These are phyloP conservation scores for Megalops atlanticus DNA, from an alignment of 2,113 vertebrate genomes.

Conservation along the genomic window DNA sequence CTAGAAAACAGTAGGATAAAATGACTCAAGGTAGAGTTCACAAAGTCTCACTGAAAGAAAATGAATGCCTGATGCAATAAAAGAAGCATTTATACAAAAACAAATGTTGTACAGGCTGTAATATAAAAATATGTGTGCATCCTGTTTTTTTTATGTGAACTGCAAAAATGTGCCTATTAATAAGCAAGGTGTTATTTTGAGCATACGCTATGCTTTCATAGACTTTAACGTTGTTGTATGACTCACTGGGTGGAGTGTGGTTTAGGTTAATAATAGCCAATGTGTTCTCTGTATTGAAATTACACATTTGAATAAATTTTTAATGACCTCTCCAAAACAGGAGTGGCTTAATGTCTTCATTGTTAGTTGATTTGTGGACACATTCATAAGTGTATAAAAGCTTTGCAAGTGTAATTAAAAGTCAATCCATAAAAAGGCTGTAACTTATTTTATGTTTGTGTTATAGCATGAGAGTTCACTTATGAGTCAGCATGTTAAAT, in stretches of 20 bases:
- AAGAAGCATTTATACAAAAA: conserved; percentile 70
- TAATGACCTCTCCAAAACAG: conserved; percentile 66
- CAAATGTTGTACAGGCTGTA: conserved; percentile 76
- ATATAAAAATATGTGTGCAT: conserved; percentile 71
- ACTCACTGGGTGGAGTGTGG: conserved; percentile 32
- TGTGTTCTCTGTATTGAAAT: conserved; percentile 76
- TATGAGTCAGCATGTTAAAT: background rate
- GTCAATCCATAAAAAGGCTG: background rate
- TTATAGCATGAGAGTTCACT: background rate
- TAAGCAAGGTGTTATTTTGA: conserved; percentile 59
- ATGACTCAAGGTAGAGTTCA: conserved; percentile 64
- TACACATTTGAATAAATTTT: conserved; percentile 78
- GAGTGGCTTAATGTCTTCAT: conserved; percentile 58
- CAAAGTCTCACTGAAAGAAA: conserved; percentile 48
- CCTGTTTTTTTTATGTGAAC: conserved; percentile 61
- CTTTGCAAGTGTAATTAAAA: background rate
- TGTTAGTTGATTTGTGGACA: background rate
- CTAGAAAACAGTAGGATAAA: conserved; percentile 54
- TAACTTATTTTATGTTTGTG: background rate
- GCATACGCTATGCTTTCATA: conserved; percentile 50
- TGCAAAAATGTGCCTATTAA: conserved; percentile 62
- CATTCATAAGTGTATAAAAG: background rate
- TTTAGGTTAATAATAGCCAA: conserved; percentile 51
- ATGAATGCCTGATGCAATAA: conserved; percentile 72
- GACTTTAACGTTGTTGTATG: conserved; percentile 55